phyloP scores from a whole-genome alignment of 2,113 vertebrate genomes.

The Cololabis saira region DNA sequence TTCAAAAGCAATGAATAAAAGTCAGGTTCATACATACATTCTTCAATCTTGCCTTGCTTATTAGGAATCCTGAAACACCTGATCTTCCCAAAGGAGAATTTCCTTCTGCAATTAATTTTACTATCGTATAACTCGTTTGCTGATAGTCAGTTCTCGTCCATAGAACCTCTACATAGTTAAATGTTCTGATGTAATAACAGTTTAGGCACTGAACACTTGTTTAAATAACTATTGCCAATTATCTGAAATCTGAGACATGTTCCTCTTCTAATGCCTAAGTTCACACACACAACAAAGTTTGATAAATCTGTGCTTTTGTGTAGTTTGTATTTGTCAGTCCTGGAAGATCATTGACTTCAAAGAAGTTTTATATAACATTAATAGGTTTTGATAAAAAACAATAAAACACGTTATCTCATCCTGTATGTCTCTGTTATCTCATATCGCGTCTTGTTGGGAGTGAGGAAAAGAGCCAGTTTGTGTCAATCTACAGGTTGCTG shows the following conservation, averaged over 20 bases:
- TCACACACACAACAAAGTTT: constrained; percentile 32
- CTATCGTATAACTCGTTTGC: constrained; percentile 17
- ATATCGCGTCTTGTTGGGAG: constrained; percentile 20
- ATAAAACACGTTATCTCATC: too few relatives aligned
- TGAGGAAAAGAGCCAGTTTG: constrained; percentile 44
- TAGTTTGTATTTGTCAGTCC: constrained; percentile 20
- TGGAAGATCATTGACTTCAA: constrained; percentile 20
- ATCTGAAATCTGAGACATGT: constrained; percentile 7
- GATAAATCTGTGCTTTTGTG: constrained; percentile 56
- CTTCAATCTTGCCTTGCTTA: constrained; percentile 27
- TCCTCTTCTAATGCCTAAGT: constrained; percentile 12
- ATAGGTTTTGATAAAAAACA: constrained; percentile 17
- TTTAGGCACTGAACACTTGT: constrained; percentile 22
- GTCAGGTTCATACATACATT: constrained; percentile 50
- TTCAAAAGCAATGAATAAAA: constrained; percentile 68
- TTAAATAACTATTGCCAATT: constrained; percentile 13
- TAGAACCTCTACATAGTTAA: constrained; percentile 6
- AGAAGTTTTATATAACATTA: constrained; percentile 31
- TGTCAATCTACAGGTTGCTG: constrained; percentile 58
- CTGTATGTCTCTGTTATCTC: not conserved
- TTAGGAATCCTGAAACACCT: constrained; percentile 22
- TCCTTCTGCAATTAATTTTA: constrained; percentile 39
- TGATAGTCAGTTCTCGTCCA: constrained; percentile 15
- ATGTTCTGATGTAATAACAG: constrained; percentile 8
- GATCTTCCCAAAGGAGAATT: constrained; percentile 31